Conservation (phyloP, 23 tunicate species). For the Diplosoma virens region DNA sequence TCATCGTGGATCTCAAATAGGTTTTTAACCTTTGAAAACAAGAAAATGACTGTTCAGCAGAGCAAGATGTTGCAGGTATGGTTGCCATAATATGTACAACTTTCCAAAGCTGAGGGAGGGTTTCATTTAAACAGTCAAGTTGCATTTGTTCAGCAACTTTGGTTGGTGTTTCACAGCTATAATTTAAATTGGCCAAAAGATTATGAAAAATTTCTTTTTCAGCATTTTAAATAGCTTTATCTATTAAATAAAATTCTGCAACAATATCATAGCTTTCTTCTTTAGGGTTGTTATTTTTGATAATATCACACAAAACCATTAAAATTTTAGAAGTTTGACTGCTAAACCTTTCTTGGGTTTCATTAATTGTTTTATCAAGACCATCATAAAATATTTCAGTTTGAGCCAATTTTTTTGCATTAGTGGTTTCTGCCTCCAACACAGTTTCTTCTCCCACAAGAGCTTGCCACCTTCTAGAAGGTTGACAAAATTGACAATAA, state of each 20-base stretch:
- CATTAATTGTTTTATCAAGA: constrained; percentile 1
- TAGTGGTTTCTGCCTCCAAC: background rate
- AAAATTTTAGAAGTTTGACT: background rate
- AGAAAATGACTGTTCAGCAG: constrained; percentile 31
- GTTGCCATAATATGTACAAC: constrained; percentile 7
- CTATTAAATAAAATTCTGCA: constrained; percentile 6
- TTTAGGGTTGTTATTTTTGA: background rate
- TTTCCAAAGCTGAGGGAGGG: constrained; percentile 17
- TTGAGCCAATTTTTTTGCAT: background rate
- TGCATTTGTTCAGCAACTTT: constrained; percentile 2
- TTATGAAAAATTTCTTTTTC: constrained; percentile 2
- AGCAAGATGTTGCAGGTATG: constrained; percentile 16
- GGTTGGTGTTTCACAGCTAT: background rate
- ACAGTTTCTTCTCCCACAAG: constrained; percentile 6
- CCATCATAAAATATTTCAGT: constrained; percentile 10
- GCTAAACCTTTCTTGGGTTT: constrained; percentile 1
- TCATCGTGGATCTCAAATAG: constrained; percentile 16
- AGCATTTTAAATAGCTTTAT: background rate
- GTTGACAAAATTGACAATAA: background rate
- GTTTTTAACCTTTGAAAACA: constrained; percentile 25
- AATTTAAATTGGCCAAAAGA: background rate
- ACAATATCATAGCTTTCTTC: constrained; percentile 3
- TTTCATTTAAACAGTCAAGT: background rate
- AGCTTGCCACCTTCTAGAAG: constrained; percentile 4
- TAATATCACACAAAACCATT: background rate